Evolutionary conservation across 2,888 invertebrate species (phyloP), one percentile per base, ranked within the genome.

Genomic region (Microctonus aethiopoides): DNA sequence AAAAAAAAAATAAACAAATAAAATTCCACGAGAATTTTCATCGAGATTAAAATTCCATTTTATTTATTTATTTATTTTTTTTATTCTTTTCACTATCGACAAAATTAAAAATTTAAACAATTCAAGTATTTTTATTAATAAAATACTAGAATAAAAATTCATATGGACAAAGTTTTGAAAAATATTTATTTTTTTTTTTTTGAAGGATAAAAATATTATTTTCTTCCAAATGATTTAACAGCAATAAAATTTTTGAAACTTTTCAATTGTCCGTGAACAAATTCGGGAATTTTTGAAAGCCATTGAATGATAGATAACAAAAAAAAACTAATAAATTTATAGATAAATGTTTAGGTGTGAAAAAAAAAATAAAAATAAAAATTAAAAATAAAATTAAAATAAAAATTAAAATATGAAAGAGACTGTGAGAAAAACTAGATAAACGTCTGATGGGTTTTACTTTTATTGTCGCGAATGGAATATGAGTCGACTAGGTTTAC

Each of bases 401-500:
- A 24, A 46, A 34, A 46, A 34, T 36, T 11, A 22, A 36, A 26
- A 26, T 29, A 24, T 9, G 29, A 13, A 41, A 9, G 54, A 64
- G 52, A 34, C 16, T 20, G 32, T 34, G 57, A 57, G 29, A 64
- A 64, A 64, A 64, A 54, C 20, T 11, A 34, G 64, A 64, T 64
- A 64, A 64, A 64, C 64, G 52, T 52, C 64, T 52, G n/a, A n/a
- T n/a, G 52, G 54, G 34, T 64, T 64, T 52, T 64, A 64, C 16
- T 64, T 64, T 64, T 64, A 64, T 64, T 63, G 63, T 63, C 54
- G 64, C 52, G 54, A 64, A 52, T 64, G 73, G 70, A 75, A 72
- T 72, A 73, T 65, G 73, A 73, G 75, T 70, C 70, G 73, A 73
- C 52, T 72, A 64, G 74, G 73, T 75, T 74, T 73, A 70, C 73